Conservation (phyloP, 2,888 invertebrate species). For the Eutolmus rufibarbis region DNA sequence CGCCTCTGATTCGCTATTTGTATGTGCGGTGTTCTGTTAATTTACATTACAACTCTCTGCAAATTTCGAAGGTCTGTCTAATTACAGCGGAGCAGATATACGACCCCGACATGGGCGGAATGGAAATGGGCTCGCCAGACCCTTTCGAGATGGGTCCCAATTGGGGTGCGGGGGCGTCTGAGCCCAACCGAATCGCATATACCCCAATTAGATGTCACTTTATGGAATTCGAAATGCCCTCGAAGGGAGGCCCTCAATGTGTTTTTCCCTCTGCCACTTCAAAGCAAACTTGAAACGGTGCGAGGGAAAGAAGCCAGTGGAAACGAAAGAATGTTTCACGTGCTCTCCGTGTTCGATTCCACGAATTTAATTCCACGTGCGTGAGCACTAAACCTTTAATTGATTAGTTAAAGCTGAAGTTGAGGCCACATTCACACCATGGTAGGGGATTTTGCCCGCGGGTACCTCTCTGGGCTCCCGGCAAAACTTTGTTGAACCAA, state of each 20-base stretch:
- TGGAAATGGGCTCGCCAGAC: neutral
- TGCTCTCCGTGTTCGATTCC: constrained; percentile 20
- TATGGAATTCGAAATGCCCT: neutral
- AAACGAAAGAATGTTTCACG: constrained; percentile 36
- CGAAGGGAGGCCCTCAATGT: neutral
- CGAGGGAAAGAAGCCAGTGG: neutral
- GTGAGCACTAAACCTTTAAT: constrained; percentile 46
- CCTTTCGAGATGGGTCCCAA: neutral
- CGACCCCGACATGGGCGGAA: constrained; percentile 20
- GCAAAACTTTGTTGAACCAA: neutral
- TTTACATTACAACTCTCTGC: constrained; percentile 11
- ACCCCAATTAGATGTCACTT: neutral
- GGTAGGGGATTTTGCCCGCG: neutral
- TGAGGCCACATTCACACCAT: neutral
- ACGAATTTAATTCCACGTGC: constrained; percentile 44
- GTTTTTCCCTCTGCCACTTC: neutral
- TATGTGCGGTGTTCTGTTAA: constrained; percentile 30
- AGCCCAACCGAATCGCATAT: neutral
- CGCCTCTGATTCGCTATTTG: constrained; percentile 1
- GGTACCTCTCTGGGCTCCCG: neutral
- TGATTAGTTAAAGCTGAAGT: constrained; percentile 41
- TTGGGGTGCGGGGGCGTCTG: neutral
- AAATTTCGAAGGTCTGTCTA: constrained; percentile 44
- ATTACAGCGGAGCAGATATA: constrained; percentile 43
- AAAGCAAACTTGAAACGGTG: neutral